These are phyloP conservation scores for Aselliscus stoliczkanus DNA, from an alignment of 2,797 vertebrate genomes.

Conservation along the genomic window DNA sequence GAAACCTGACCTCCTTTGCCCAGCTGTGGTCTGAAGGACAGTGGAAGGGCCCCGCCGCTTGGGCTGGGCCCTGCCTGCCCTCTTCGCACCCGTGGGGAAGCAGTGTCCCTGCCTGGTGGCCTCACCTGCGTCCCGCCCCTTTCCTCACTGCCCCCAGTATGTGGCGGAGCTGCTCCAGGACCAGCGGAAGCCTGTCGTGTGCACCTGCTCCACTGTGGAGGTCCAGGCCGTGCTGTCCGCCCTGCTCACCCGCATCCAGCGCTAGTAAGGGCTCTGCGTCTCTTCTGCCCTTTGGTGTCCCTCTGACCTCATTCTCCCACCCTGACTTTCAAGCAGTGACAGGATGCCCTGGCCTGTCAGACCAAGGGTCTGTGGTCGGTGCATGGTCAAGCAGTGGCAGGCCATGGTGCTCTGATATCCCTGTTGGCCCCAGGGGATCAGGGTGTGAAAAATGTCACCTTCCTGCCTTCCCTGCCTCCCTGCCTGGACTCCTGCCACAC, in stretches of 20 bases:
- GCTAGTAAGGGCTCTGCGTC: slow-evolving; percentile 89
- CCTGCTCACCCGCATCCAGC: slow-evolving; percentile 95
- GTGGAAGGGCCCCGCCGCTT: background rate
- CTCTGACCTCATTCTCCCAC: background rate
- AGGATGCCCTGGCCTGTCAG: background rate
- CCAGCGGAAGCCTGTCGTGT: slow-evolving; percentile 93
- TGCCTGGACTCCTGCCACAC: background rate
- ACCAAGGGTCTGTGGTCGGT: background rate
- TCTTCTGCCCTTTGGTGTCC: background rate
- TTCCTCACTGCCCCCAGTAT: slow-evolving; percentile 81
- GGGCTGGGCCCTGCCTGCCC: background rate
- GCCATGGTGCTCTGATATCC: background rate
- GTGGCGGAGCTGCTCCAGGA: slow-evolving; percentile 93
- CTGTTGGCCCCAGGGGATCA: background rate
- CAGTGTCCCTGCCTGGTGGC: too few species aligned
- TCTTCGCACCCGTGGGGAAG: background rate
- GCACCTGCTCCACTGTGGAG: slow-evolving; percentile 93
- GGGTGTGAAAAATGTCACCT: background rate
- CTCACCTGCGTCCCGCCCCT: background rate
- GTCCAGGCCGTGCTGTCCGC: slow-evolving; percentile 95
- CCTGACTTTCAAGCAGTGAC: background rate
- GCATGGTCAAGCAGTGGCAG: background rate
- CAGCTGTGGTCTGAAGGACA: background rate
- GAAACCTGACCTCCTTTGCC: background rate
- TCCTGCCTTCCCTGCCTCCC: background rate